Percentiles rank a stretch among this genome's conserved stretches.
Conservation (phyloP, 2,797 vertebrate genomes). For the Selene dorsalis region DNA sequence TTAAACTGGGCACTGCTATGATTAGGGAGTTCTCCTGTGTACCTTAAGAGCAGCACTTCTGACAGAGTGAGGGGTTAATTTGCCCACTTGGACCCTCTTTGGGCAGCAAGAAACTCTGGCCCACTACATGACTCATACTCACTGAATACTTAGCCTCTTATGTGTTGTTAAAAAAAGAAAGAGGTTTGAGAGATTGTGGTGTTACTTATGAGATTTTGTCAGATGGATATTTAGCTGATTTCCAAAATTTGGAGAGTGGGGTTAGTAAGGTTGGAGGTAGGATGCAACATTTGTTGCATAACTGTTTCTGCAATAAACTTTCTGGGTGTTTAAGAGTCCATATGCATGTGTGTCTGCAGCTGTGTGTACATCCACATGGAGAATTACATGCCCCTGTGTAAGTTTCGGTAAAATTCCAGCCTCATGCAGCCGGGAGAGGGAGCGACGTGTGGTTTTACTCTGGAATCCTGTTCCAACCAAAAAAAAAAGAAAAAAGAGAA, state of each 20-base stretch:
- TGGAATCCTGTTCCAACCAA: constrained; percentile 42
- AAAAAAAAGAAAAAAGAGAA: not conserved
- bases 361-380: constrained; percentile 9
- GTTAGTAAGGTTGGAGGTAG: not conserved
- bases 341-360: constrained; percentile 1
- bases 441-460: constrained; percentile 60
- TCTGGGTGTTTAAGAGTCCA: not conserved
- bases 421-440: constrained; percentile 6
- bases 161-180: not conserved
- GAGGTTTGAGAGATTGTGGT: not conserved
- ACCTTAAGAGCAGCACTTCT: constrained; percentile 25
- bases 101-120: constrained; percentile 19
- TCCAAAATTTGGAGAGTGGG: not conserved
- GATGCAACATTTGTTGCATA: not conserved
- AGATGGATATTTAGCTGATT: not conserved
- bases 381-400: constrained; percentile 17
- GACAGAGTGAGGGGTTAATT: constrained; percentile 36
- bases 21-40: not conserved
- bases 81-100: constrained; percentile 48
- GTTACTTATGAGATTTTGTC: not conserved
- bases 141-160: constrained; percentile 10
- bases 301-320: not conserved
- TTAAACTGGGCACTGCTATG: not conserved
- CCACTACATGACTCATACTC: constrained; percentile 35
- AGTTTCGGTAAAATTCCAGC: constrained; percentile 51